Evolutionary conservation across 2,113 vertebrate species (phyloP), one percentile per base, ranked within the genome.

Genomic region (Caranx melampygus): DNA sequence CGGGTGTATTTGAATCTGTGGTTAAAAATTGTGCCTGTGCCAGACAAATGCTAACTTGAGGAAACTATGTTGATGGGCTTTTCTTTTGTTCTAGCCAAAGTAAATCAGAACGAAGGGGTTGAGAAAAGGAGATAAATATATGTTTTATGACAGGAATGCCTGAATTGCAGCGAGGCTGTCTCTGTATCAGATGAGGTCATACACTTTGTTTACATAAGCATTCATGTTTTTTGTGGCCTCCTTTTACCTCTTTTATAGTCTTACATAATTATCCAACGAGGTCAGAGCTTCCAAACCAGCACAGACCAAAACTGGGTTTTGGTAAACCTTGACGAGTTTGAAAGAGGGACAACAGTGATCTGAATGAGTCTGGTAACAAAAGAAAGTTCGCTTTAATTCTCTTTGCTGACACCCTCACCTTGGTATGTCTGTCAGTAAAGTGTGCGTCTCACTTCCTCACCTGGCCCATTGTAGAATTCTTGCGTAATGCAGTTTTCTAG

Each of bases 11-110:
- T 75, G 42, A 51, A 59, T 87, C 65, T 83, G 52, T 42, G 78
- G 81, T 87, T 84, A 72, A 67, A 79, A 75, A 54, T 33, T 72
- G 58, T 37, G 63, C 54, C 75, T 31, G 35, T 77, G 76, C 79
- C 82, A 71, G 85, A 68, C 60, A 2, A 61, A 85, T 59, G 67
- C 84, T 89, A 92, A 91, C 78, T 91, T 89, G 83, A 89, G 86
- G 65, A 6, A 83, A 72, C 75, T 86, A 82, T 81, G 80, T 86
- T 75, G 74, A 81, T 86, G 64, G 34, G 15, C 31, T 63, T 77
- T 76, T 85, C 61, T 79, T 88, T 88, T 84, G 75, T 84, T 83
- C 51, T 3, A 5, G 9, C 52, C 60, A 66, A 52, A 82, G 51
- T 55, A 16, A 63, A 76, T 70, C 11, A 3, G 12, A 71, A 68